Conservation (phyloP, 2,113 vertebrate species). For the Aegithalos caudatus region DNA sequence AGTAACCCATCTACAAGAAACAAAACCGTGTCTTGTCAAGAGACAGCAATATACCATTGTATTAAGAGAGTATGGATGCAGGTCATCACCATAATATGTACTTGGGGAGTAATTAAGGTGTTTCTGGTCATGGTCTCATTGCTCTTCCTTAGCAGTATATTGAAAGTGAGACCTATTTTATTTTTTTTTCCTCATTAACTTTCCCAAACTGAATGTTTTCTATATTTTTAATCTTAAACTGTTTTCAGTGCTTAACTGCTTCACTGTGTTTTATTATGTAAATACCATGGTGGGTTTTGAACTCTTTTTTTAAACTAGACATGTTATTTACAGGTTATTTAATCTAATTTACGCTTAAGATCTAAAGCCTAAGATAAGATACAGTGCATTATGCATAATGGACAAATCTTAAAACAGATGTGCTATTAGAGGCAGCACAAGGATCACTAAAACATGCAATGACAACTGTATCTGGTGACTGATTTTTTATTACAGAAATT, state of each 20-base stretch:
- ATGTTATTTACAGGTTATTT: not conserved
- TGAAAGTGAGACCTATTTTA: not conserved
- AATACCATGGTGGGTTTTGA: not conserved
- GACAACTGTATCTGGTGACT: not conserved
- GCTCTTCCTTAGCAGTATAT: not conserved
- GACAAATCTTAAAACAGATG: not conserved
- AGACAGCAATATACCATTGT: not conserved
- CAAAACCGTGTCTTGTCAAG: not conserved
- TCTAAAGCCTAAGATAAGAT: not conserved
- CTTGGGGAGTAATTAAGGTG: slow-evolving; percentile 11
- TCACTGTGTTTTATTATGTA: not conserved
- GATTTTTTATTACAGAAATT: not conserved
- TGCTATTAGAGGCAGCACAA: not conserved
- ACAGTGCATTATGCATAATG: not conserved
- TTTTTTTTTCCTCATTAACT: not conserved
- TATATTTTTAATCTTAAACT: not conserved
- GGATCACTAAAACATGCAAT: not conserved
- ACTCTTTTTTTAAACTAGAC: not conserved
- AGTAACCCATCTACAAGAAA: not conserved
- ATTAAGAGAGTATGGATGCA: not conserved
- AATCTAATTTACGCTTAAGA: not conserved
- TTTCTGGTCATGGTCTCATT: not conserved
- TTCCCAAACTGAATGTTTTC: not conserved
- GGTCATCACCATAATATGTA: not conserved
- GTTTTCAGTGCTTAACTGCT: not conserved